Percentiles rank a stretch among this genome's conserved stretches.
Evolutionary conservation across 2,797 vertebrate species (phyloP).

Genomic region (Acrocephalus scirpaceus): DNA sequence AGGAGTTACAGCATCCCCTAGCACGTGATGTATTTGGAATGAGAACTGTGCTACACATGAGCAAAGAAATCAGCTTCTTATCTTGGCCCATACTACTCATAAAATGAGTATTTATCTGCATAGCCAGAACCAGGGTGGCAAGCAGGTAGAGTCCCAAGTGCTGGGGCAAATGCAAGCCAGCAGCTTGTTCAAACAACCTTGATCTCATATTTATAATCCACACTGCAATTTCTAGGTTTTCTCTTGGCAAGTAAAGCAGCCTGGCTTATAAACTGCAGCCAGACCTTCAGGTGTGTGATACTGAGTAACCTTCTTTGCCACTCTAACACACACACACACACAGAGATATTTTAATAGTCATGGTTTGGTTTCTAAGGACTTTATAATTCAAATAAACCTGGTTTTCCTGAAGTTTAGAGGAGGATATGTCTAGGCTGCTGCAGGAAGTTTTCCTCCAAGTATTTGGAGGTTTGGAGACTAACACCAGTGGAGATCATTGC

Average conservation of each 20-base stretch:
- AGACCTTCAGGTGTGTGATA: not conserved
- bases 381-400: not conserved
- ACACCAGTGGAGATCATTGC: not conserved
- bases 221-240: not conserved
- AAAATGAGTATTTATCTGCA: not conserved
- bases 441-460: not conserved
- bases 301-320: not conserved
- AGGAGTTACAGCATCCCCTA: not conserved
- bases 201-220: not conserved
- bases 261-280: not conserved
- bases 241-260: not conserved
- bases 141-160: not conserved
- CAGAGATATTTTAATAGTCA: not conserved
- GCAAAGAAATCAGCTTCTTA: not conserved
- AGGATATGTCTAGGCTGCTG: not conserved
- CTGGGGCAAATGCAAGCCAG: not conserved
- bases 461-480: not conserved
- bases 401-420: not conserved
- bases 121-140: not conserved
- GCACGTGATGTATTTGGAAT: not conserved
- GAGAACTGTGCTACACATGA: not conserved
- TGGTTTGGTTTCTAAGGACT: not conserved
- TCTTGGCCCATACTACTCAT: not conserved
- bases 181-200: not conserved
- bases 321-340: not conserved